Base-by-base conservation (phyloP, 1,140 invertebrate species). In the Thaumatotibia leucotreta region DNA sequence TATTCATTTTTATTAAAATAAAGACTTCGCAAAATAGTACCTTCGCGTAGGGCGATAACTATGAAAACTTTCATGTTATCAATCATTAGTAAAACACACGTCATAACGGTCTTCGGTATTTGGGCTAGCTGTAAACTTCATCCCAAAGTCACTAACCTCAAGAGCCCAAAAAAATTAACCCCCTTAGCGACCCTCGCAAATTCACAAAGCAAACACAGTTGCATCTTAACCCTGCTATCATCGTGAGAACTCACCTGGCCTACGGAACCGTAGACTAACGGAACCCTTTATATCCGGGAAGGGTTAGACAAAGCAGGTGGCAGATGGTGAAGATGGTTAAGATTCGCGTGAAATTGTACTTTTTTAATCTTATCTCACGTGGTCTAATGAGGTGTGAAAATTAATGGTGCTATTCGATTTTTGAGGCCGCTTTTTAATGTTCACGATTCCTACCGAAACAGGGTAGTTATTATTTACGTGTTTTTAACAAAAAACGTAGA, bases 281-380 rank as follows among this genome's bases (percentile, higher is more conserved):
- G 24, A 58, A 58, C 52, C 24, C 52, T 58, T 58, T 54, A 11
- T 27, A 27, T 58, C 52, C 52, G 52, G 27, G 52, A 58, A 58
- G 52, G 52, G 52, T 58, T 29, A 58, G 52, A 58, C 52, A 58
- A 58, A 58, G 52, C 52, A 58, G 52, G 52, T 58, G 24, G 52
- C 52, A 58, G 52, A 58, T 58, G 52, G 23, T 58, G n/a, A 45
- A 20, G 39, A 45, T 45, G 39, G 27, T 29, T 4, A 14, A 20
- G 22, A n/a, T 58, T 14, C 52, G 52, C 52, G 52, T 58, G 52
- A 58, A 58, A 58, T 58, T 31, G n/a, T 31, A 14, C 29, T 58
- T 58, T 54, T 58, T 27, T 27, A n/a, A 5, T 58, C 17, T 14
- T 4, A 58, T 58, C 52, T 27, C 52, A 58, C 52, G 52, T 24